These are phyloP conservation scores for Danio jaintianensis DNA, from an alignment of 2,797 vertebrate species.

Conservation along the genomic window DNA sequence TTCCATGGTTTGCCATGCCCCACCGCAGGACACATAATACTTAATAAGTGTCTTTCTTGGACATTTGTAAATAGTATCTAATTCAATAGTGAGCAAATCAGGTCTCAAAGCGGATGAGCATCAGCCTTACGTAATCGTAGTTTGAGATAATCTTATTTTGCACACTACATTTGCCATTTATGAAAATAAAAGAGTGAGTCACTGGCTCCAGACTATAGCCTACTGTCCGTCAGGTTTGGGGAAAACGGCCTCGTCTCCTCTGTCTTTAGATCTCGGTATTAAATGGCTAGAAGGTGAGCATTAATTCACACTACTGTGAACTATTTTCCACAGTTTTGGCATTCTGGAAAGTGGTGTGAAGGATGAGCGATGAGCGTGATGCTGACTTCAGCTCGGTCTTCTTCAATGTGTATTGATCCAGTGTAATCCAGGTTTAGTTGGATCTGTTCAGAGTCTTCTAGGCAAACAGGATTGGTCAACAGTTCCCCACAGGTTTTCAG, in stretches of 20 bases:
- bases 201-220: constrained; percentile 44
- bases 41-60: constrained; percentile 38
- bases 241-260: constrained; percentile 15
- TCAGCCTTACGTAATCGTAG: constrained; percentile 40
- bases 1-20: not conserved
- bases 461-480: constrained; percentile 76
- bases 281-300: constrained; percentile 30
- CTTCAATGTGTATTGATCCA: constrained; percentile 73
- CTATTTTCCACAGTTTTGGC: constrained; percentile 54
- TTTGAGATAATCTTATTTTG: constrained; percentile 48
- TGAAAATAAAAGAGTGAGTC: constrained; percentile 46
- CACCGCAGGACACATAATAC: constrained; percentile 24
- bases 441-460: constrained; percentile 75
- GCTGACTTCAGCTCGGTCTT: constrained; percentile 74
- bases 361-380: constrained; percentile 65
- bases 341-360: constrained; percentile 61
- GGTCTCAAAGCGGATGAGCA: constrained; percentile 27
- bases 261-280: constrained; percentile 11
- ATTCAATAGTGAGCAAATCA: constrained; percentile 40
- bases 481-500: constrained; percentile 68
- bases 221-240: constrained; percentile 10
- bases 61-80: constrained; percentile 39
- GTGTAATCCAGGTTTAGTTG: constrained; percentile 79
- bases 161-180: constrained; percentile 38
- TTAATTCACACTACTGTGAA: constrained; percentile 28